Percentiles rank a stretch among this genome's conserved stretches.
Conservation (phyloP, 2,797 vertebrate species). For the Uromys caudimaculatus region DNA sequence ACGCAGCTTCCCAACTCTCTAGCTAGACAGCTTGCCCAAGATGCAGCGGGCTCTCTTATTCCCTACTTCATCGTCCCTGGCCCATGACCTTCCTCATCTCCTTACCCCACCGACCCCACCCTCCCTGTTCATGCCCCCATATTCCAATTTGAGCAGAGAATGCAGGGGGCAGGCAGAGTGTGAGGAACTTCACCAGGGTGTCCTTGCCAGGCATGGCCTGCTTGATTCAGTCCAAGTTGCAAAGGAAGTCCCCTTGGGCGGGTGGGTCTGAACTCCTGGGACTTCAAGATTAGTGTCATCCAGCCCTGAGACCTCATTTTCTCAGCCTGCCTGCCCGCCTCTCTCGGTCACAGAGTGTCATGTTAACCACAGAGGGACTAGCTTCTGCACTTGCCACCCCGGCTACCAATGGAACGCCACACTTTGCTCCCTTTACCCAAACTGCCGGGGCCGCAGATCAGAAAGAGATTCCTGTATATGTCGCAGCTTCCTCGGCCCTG, state of each 20-base stretch:
- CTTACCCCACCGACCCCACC: not conserved
- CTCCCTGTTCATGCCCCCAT: not conserved
- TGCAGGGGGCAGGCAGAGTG: not conserved
- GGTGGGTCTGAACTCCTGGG: not conserved
- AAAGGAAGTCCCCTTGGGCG: not conserved
- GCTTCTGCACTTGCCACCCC: constrained; percentile 62
- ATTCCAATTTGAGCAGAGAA: not conserved
- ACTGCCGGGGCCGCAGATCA: not conserved
- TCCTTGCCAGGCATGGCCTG: not conserved
- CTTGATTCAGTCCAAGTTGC: not conserved
- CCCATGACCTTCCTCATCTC: not conserved
- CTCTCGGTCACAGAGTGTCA: constrained; percentile 66
- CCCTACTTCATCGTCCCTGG: not conserved
- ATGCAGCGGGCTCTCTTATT: fast-evolving
- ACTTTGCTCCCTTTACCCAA: not conserved
- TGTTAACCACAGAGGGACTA: fast-evolving
- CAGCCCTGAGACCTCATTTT: not conserved
- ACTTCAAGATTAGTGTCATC: not conserved
- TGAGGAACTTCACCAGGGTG: not conserved
- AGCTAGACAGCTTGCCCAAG: not conserved
- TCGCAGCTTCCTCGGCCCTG: not conserved
- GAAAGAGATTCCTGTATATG: not conserved
- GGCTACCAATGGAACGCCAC: constrained; percentile 69
- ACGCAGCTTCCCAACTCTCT: not conserved
- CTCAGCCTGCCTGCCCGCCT: not conserved